Base-by-base conservation (phyloP, 2,888 invertebrate genomes). In the Clostera curtula region DNA sequence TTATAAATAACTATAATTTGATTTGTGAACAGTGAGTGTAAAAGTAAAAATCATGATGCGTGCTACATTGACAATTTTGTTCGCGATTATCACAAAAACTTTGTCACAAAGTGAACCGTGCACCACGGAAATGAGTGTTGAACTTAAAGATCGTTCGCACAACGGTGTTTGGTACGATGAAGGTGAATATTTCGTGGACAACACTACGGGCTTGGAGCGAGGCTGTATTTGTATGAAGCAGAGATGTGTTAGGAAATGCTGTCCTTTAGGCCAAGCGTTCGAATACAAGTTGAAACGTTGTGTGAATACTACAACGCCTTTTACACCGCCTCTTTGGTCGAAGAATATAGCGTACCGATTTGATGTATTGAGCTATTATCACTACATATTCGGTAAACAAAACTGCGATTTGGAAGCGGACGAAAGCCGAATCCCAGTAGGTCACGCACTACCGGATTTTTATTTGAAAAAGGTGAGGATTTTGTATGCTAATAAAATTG, bases 221-320 rank as follows among this genome's bases (percentile, higher is more conserved):
- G 67, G 61, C 1, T 74, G 71, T 41, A 24, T 63, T 2, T 69
- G 67, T 27, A 35, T 32, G 5, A 65, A 67, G 17, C 41, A 56
- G 19, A 33, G 18, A 0, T 76, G 74, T 29, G 27, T 69, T 0
- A 38, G 50, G 2, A 79, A 79, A 29, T 80, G 79, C 12, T 80
- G 80, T 29, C 64, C 66, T 0, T 31, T 51, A 0, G 75, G 75
- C 0, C 39, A 43, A 4, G 69, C 43, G 0, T 66, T 63, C 23
- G 13, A 58, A 5, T n/a, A 4, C 0, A 6, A 3, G 0, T 20
- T 13, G 2, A 60, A 35, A n/a, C n/a, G 0, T 0, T 79, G 79
- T 43, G 43, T 50, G 1, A 32, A 43, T 7, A 24, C 44, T 2
- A 23, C 29, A 0, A 45, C 36, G 5, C 28, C 29, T 0, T 72